A percentile compares a stretch with the other conserved stretches of the same genome.
These are phyloP conservation scores for Neomorphus geoffroyi DNA, from an alignment of 2,797 vertebrate species.

Conservation along the genomic window DNA sequence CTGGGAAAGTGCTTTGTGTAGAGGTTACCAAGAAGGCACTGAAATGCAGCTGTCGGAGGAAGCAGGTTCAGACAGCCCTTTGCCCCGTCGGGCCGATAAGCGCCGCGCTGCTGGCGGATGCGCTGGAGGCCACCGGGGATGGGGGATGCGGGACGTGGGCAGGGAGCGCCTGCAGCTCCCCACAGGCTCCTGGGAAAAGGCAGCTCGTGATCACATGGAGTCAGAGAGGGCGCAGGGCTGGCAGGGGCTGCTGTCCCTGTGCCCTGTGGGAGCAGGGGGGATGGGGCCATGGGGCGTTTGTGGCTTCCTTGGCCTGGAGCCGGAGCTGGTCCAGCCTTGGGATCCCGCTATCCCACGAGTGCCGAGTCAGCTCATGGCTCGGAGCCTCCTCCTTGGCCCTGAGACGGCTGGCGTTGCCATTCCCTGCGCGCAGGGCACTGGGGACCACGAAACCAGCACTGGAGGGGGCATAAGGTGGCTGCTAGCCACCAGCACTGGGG, in stretches of 20 bases:
- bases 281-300: not conserved
- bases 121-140: not conserved
- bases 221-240: not conserved
- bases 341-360: not conserved
- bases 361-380: not conserved
- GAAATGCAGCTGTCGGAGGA: not conserved
- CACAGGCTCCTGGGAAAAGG: not conserved
- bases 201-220: not conserved
- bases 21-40: not conserved
- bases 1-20: not conserved
- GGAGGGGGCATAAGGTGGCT: not conserved
- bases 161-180: not conserved
- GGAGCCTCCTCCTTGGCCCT: not conserved
- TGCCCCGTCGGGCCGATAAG: not conserved
- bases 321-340: not conserved
- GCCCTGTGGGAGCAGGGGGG: not conserved
- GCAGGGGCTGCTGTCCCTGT: rapidly evolving
- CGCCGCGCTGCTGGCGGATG: not conserved
- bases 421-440: not conserved
- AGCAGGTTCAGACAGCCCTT: not conserved
- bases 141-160: not conserved
- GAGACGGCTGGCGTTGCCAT: not conserved
- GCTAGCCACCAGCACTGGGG: not conserved
- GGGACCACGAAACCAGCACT: rapidly evolving
- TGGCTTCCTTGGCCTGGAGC: not conserved